Percentiles rank a stretch among this genome's conserved stretches.
These are phyloP conservation scores for Cryptophagus acutangulus DNA, from an alignment of 2,888 invertebrate species.

Conservation along the genomic window DNA sequence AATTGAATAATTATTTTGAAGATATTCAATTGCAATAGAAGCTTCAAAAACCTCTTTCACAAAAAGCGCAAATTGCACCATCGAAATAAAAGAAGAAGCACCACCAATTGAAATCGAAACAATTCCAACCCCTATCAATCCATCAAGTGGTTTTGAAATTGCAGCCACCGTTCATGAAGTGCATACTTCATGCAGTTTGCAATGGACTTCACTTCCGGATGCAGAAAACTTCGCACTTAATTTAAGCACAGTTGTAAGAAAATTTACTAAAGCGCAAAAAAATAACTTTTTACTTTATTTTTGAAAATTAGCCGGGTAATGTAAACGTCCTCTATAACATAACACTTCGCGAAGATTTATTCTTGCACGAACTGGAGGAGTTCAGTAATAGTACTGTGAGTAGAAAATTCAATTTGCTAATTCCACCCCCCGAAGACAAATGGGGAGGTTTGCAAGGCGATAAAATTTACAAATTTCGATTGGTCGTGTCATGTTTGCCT, in stretches of 20 bases:
- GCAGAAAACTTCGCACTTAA: constrained; percentile 12
- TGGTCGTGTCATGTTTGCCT: constrained; percentile 13
- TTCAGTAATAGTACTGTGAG: constrained; percentile 16
- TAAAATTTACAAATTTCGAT: constrained; percentile 14
- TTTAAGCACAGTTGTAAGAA: constrained; percentile 13
- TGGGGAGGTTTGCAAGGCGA: constrained; percentile 19
- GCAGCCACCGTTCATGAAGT: constrained; percentile 11
- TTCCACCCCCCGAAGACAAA: constrained; percentile 12
- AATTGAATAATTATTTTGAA: not conserved
- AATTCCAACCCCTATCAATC: constrained; percentile 14
- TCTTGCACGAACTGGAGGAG: constrained; percentile 19
- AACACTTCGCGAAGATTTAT: constrained; percentile 16
- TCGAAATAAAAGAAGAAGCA: constrained; percentile 11
- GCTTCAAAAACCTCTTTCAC: constrained; percentile 9
- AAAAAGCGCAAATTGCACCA: constrained; percentile 9
- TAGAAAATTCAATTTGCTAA: constrained; percentile 12
- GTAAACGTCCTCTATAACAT: constrained; percentile 12
- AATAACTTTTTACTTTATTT: constrained; percentile 4
- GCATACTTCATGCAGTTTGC: constrained; percentile 15
- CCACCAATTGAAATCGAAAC: constrained; percentile 18
- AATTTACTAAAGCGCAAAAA: not conserved
- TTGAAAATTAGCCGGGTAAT: constrained; percentile 20
- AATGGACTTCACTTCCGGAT: constrained; percentile 13
- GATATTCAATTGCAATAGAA: constrained; percentile 15
- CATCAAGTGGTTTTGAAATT: constrained; percentile 12